Base-by-base conservation (phyloP, 1,140 invertebrate genomes). In the Chrysomallon squamiferum region DNA sequence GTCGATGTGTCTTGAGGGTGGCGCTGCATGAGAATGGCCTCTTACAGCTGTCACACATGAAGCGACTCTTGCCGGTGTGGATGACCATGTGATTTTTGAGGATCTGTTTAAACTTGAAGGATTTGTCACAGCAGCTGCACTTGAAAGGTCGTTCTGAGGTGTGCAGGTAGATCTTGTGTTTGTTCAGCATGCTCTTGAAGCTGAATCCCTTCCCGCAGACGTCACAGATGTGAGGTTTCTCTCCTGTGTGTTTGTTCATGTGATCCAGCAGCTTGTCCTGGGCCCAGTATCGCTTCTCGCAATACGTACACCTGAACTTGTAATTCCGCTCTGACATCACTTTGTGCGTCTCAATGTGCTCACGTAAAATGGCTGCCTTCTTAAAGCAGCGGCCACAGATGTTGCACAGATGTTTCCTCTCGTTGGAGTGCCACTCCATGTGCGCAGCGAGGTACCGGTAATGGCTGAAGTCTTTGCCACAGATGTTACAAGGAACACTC, bases 61-160 rank as follows among this genome's bases (percentile, higher is more conserved):
- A 65, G n/a, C 68, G 69, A 56, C 71, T 73, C 25, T 59, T 32
- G n/a, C 71, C 68, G 32, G 71, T 75, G 38, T 75, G 73, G 41
- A 62, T 66, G 13, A 66, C 63, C 56, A 73, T 62, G 35, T 75
- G 73, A 25, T 69, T 61, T 30, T 66, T 58, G 13, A 75, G 50
- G 15, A 59, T 68, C 13, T 64, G 58, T 20, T 75, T 69, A 81
- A 92, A 91, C 54, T 89, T 89, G 71, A 92, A 92, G 3, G 87
- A 87, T 71, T 87, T 88, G 38, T 83, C 82, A 80, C 91, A 92
- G 47, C 87, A 87, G 78, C 91, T 89, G 85, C 93, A 94, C 45
- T 73, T 71, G 57, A 68, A 83, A 33, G 83, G 82, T 30, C 77
- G 74, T 47, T 80, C 78, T 20, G 75, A 86, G 90, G 77, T 66